Conservation (phyloP, 1,140 invertebrate species). For the Brachionus calyciflorus region DNA sequence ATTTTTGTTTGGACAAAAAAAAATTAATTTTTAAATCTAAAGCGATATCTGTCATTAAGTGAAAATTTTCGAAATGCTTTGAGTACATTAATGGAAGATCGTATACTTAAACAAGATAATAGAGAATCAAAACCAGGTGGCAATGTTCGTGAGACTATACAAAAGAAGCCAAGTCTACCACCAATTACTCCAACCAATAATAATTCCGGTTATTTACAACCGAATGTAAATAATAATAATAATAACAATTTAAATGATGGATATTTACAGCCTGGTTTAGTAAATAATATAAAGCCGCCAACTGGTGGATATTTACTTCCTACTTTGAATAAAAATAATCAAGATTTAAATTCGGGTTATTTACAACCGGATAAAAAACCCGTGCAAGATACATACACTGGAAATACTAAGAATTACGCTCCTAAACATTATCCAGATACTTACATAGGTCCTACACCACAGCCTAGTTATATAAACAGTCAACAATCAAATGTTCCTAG, state of each 20-base stretch:
- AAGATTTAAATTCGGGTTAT: not conserved
- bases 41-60: not conserved
- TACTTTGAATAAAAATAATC: not conserved
- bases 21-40: not conserved
- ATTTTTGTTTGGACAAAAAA: not conserved
- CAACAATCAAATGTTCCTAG: not conserved
- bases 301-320: not conserved
- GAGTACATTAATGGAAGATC: not conserved
- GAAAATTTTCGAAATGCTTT: not conserved
- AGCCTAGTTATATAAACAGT: conserved; percentile 13
- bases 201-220: not conserved
- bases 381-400: not conserved
- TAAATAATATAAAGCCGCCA: too few relatives aligned
- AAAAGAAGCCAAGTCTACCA: not conserved
- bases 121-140: conserved; percentile 21
- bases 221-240: not conserved
- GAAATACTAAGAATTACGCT: conserved; percentile 2
- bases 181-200: not conserved
- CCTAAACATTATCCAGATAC: not conserved
- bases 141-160: too few relatives aligned
- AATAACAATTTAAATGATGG: not conserved
- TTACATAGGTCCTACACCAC: not conserved
- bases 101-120: not conserved
- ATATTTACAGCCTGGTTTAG: not conserved
- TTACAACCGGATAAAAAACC: not conserved